phyloP scores from a whole-genome alignment of 2,113 vertebrate species.

The Nesoenas mayeri region DNA sequence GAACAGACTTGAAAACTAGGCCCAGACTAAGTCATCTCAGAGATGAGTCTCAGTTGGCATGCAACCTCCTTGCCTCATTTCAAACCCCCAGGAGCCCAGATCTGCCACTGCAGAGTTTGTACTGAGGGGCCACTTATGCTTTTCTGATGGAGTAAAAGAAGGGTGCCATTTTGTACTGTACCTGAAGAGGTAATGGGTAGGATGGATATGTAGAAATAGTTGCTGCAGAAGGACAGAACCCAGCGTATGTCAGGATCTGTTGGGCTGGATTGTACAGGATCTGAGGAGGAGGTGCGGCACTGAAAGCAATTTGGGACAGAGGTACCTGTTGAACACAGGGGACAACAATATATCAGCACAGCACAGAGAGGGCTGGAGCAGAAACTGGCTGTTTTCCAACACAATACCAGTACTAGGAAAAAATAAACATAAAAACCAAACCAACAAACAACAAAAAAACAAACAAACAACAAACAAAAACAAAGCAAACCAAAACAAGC shows the following conservation, averaged over 20 bases:
- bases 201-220: conserved; percentile 83
- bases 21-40: background rate
- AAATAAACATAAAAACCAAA: too few relatives aligned
- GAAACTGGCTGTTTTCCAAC: background rate
- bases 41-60: background rate
- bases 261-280: conserved; percentile 90
- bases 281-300: conserved; percentile 80
- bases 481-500: background rate
- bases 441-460: too few relatives aligned
- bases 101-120: background rate
- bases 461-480: too few relatives aligned
- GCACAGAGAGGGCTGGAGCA: background rate
- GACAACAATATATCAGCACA: background rate
- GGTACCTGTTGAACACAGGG: conserved; percentile 76
- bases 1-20: background rate
- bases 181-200: conserved; percentile 88
- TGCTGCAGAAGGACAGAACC: conserved; percentile 80
- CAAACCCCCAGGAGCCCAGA: background rate
- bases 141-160: background rate
- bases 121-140: background rate
- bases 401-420: background rate
- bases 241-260: conserved; percentile 85
- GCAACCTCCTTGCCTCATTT: background rate
- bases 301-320: conserved; percentile 72
- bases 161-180: conserved; percentile 46